These are phyloP conservation scores for Montipora capricornis DNA, from an alignment of 64 coral and sea anemone genomes.

Conservation along the genomic window DNA sequence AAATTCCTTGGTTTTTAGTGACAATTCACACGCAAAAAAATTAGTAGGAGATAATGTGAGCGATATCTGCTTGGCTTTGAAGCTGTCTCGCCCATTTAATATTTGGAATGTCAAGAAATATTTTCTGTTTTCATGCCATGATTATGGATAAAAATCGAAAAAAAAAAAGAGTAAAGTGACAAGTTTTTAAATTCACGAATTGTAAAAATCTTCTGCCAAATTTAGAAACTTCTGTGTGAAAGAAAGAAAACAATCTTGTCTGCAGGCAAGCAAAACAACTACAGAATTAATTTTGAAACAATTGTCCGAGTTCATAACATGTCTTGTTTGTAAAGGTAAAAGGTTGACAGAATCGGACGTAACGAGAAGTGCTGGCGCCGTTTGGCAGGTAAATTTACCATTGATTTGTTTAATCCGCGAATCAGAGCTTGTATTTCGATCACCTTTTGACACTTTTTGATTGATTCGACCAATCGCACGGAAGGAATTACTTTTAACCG, in stretches of 20 bases:
- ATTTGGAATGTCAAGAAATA: background rate
- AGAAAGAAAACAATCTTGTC: background rate
- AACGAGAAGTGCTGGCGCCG: constrained; percentile 14
- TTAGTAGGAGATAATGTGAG: background rate
- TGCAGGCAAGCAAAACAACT: constrained; percentile 5
- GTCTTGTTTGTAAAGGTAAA: constrained; percentile 1
- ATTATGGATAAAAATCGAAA: background rate
- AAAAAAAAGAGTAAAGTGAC: background rate
- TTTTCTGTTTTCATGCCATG: background rate
- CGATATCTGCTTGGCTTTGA: constrained; percentile 8
- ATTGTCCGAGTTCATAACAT: background rate
- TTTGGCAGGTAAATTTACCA: background rate
- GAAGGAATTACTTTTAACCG: background rate
- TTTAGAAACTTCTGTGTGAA: background rate
- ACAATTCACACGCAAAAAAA: too few relatives aligned
- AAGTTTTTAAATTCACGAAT: background rate
- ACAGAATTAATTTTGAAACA: constrained; percentile 24
- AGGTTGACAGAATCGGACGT: background rate
- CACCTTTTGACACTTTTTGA: background rate
- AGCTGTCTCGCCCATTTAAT: background rate
- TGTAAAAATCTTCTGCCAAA: background rate
- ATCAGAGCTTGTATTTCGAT: background rate
- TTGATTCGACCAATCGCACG: constrained; percentile 4
- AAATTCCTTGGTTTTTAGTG: background rate
- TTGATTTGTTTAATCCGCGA: constrained; percentile 27